Percentiles rank a stretch among this genome's conserved stretches.
phyloP scores from a whole-genome alignment of 2,113 vertebrate genomes.

The Callospermophilus lateralis region DNA sequence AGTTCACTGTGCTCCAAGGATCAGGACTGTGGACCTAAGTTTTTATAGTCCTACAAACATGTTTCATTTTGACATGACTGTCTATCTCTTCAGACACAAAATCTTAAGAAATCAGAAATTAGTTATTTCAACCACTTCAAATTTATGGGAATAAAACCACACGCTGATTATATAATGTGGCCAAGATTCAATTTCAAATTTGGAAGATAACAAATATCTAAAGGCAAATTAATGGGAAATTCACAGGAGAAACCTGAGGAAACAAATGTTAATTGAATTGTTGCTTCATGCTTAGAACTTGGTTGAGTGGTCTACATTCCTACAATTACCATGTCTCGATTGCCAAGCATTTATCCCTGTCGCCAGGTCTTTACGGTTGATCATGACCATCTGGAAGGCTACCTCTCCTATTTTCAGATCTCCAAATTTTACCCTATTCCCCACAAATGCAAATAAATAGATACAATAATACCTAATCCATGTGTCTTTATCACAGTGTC shows the following conservation, averaged over 20 bases:
- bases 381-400: background rate
- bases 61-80: background rate
- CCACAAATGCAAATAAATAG: background rate
- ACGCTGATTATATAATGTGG: background rate
- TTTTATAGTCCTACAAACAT: background rate
- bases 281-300: background rate
- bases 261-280: background rate
- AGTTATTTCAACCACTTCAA: background rate
- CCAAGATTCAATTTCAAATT: background rate
- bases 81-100: background rate
- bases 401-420: background rate
- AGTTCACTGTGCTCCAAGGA: background rate
- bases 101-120: background rate
- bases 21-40: background rate
- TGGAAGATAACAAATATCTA: background rate
- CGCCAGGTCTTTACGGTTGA: background rate
- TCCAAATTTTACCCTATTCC: background rate
- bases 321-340: background rate
- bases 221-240: background rate
- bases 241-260: background rate
- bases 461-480: background rate
- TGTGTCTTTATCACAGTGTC: background rate
- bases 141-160: background rate
- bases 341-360: background rate
- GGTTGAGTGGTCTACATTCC: background rate